Base-by-base conservation (phyloP, 2,888 invertebrate species). In the Drosophila vallismaia region DNA sequence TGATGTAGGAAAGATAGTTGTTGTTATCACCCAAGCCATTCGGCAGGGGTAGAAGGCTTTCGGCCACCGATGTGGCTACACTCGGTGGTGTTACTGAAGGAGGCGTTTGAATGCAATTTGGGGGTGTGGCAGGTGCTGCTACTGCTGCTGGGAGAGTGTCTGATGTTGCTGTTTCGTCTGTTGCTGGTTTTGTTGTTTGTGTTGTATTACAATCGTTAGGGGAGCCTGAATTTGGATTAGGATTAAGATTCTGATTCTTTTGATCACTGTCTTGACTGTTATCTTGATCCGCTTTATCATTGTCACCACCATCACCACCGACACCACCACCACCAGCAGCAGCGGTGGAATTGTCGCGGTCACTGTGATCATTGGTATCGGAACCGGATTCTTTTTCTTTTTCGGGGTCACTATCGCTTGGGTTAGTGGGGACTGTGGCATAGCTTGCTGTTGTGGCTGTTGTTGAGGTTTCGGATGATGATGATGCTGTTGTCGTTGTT, bases 171-270 rank as follows among this genome's bases (percentile, higher is more conserved):
- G 74, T 73, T 8, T 50, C 44, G 48, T 33, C 50, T 55, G 64
- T 73, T 55, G 55, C 48, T 24, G 44, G 44, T 44, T 24, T 19
- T 9, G 44, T 62, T 86, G 88, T 84, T 81, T 75, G 75, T 77
- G 84, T 77, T 83, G 86, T 69, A 78, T 80, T 86, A 75, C 83
- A 86, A 81, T 77, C 79, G 57, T 73, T 74, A 53, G 78, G 7
- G 49, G 69, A 38, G 53, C 36, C 68, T 28, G 68, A 29, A 38
- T 48, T 55, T 19, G 58, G 55, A 55, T 69, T 57, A 6, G 36
- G n/a, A 44, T 29, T 55, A 5, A 60, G 74, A 71, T 63, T 68
- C 52, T 66, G 79, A 68, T 75, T 57, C 31, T 33, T 14, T 36
- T 48, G 76, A 68, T 77, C 76, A 77, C 64, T 77, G 76, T 74